These are phyloP conservation scores for Baccha elongata DNA, from an alignment of 2,888 invertebrate genomes.

Conservation along the genomic window DNA sequence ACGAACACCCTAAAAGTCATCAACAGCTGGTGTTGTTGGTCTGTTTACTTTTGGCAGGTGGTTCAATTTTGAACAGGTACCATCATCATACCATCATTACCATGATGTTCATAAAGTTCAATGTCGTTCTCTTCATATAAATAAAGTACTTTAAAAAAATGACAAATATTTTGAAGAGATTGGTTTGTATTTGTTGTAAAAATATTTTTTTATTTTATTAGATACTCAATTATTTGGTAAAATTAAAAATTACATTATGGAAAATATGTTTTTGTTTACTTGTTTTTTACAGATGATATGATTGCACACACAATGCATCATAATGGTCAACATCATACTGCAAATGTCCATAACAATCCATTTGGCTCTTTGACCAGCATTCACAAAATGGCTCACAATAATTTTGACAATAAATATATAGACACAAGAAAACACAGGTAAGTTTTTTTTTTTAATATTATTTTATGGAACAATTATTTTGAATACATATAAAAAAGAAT, in stretches of 20 bases:
- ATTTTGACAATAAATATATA: slow-evolving; percentile 80
- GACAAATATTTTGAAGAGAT: background rate
- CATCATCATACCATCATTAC: background rate
- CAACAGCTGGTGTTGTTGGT: background rate
- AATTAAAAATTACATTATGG: no score
- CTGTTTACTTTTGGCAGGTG: slow-evolving; percentile 11
- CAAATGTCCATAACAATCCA: slow-evolving; percentile 80
- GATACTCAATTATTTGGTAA: no score
- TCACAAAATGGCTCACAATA: slow-evolving; percentile 80
- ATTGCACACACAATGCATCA: slow-evolving; percentile 78
- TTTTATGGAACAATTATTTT: no score
- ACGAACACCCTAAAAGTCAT: slow-evolving; percentile 6
- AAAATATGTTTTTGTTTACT: no score
- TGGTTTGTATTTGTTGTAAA: no score
- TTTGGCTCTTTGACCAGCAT: slow-evolving; percentile 80
- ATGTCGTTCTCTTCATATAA: background rate
- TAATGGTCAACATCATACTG: slow-evolving; percentile 77
- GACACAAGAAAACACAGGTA: slow-evolving; percentile 80
- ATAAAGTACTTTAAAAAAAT: background rate
- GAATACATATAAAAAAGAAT: no score
- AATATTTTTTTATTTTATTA: no score
- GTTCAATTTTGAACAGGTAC: background rate
- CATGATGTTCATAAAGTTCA: background rate
- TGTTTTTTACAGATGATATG: slow-evolving; percentile 78
- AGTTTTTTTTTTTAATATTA: slow-evolving; percentile 70